Evolutionary conservation across 2,888 invertebrate genomes (phyloP).

Genomic region (Tetropium fuscum): DNA sequence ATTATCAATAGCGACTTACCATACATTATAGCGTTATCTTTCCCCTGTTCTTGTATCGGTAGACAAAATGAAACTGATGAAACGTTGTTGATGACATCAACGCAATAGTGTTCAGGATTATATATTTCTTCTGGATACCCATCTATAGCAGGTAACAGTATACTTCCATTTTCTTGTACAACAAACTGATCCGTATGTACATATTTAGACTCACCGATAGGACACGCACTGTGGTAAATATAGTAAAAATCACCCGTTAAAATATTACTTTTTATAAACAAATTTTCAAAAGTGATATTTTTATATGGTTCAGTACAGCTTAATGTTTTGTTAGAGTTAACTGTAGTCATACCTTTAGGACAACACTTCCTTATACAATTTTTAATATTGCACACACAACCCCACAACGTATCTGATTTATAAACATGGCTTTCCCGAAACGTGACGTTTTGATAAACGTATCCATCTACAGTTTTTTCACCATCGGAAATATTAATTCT

Average conservation of each 20-base stretch:
- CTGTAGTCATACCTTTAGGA: background rate
- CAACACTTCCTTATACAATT: constrained; percentile 20
- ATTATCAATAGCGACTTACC: constrained; percentile 5
- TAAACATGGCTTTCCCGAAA: background rate
- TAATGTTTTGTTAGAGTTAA: background rate
- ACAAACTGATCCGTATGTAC: background rate
- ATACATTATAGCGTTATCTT: background rate
- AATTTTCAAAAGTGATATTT: background rate
- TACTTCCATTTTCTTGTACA: background rate
- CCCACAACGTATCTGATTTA: background rate
- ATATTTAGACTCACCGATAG: background rate
- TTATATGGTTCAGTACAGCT: background rate
- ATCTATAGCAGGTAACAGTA: background rate
- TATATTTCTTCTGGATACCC: background rate
- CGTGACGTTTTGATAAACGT: constrained; percentile 3
- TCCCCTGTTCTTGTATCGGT: background rate
- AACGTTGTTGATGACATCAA: background rate
- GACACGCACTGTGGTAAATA: background rate
- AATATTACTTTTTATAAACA: background rate
- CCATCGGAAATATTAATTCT: constrained; percentile 8
- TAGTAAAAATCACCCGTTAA: background rate
- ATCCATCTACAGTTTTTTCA: background rate
- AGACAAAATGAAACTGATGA: background rate
- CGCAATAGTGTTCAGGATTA: background rate
- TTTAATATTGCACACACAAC: constrained; percentile 13